Base-by-base conservation (phyloP, 2,888 invertebrate species). In the Apotomis turbidana region DNA sequence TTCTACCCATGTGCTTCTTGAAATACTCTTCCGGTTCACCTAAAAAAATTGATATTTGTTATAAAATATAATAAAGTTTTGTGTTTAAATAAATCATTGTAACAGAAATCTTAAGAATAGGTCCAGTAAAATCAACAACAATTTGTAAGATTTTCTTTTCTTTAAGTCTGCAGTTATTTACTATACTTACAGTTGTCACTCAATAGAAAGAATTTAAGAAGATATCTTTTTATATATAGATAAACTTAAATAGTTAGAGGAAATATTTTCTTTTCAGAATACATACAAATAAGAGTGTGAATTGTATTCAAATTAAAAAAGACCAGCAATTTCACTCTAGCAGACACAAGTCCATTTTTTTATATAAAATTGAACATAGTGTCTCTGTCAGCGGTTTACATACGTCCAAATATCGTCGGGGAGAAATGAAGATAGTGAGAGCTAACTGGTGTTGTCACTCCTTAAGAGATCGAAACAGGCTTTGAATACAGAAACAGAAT, bases 1-100 rank as follows among this genome's bases (percentile, higher is more conserved):
- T 75, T 52, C 67, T 76, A 41, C 46, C 58, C 74, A 86, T 77
- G 71, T 85, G 85, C 54, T 38, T 36, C 74, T 76, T 83, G 67
- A 84, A 83, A 75, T 78, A 86, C 41, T 74, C 61, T 44, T 79
- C 78, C 0, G 84, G 79, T 15, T 79, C 69, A 4, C 70, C 85
- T 84, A 78, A 68, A 76, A 73, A 27, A 69, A 54, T 13, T 58
- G 41, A 66, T 71, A 38, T 41, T 13, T 52, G 5, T 62, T 57
- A 27, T 27, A 27, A 27, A 27, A 27, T 27, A 27, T 27, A 27
- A 27, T 27, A 27, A 15, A 15, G 27, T 27, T 44, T 13, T 5
- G 9, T 63, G 8, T 46, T 44, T 49, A 12, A 46, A 61, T 5
- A 8, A 13, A 49, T 41, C 41, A 41, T 41, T 41, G 41, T 5